These are phyloP conservation scores for Anguilla pacifica DNA, from an alignment of 2,797 vertebrate species.

Conservation along the genomic window DNA sequence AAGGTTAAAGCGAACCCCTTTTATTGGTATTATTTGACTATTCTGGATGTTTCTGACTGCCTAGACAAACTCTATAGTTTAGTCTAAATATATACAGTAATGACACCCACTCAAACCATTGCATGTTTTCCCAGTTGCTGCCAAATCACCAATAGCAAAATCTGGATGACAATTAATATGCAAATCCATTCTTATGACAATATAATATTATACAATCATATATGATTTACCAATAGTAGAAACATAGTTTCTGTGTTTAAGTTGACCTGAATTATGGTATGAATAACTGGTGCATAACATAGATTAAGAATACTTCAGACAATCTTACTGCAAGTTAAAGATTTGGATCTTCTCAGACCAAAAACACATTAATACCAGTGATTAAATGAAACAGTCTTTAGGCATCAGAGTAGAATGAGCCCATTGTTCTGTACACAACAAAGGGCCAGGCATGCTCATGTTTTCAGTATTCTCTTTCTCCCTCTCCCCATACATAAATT, in stretches of 20 bases:
- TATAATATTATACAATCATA: background rate
- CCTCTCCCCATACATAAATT: background rate
- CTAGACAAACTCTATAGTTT: background rate
- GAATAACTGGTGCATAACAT: background rate
- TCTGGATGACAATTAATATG: background rate
- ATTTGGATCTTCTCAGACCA: background rate
- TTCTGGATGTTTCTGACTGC: background rate
- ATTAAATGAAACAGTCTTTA: background rate
- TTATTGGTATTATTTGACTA: background rate
- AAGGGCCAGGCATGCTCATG: background rate
- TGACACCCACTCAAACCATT: background rate
- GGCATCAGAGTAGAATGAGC: background rate
- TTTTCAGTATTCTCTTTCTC: background rate
- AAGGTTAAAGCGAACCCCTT: background rate
- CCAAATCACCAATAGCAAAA: background rate
- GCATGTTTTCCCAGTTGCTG: background rate
- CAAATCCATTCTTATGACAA: background rate
- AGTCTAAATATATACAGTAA: background rate
- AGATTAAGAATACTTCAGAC: background rate
- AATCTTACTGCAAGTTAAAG: background rate
- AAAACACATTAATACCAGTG: background rate
- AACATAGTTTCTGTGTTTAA: background rate
- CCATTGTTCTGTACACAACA: background rate
- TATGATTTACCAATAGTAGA: background rate
- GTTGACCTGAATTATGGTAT: background rate